Base-by-base conservation (phyloP, 1,140 invertebrate species). In the Pararge aegeria region DNA sequence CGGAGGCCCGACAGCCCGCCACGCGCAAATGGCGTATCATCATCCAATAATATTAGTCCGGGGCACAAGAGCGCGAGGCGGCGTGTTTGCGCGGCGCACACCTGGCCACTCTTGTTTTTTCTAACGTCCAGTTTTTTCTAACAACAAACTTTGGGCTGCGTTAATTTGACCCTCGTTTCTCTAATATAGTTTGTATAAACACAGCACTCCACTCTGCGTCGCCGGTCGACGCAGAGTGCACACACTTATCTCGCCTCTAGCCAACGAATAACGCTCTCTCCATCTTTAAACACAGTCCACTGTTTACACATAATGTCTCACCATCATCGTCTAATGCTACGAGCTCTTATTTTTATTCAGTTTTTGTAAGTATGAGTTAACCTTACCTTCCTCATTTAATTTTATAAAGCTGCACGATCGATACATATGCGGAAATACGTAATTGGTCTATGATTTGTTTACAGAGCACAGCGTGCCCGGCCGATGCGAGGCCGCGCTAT, bases 1-100 rank as follows among this genome's bases (percentile, higher is more conserved):
- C 54, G 63, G 66, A 67, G 62, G 24, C 24, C 68, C 64, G 55
- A 66, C 73, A 66, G 62, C 68, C 58, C 63, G 24, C 68, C 72
- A 72, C 70, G 67, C 68, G 65, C 74, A 74, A 79, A 74, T 78
- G 70, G 73, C 73, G 66, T 78, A 76, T 80, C 75, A 78, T 78
- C 75, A 70, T 76, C 65, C 71, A 76, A 80, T 78, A 76, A 80
- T 78, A 78, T 80, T 80, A 74, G 69, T 67, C 44, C 55, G 52
- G 48, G 34, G 49, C 42, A 50, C 30, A 34, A 34, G n/a, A 4
- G 53, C 27, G 53, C 19, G 62, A 34, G 55, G 50, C 3, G 24
- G 24, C 24, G 24, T 24, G 24, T 24, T 24, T 19, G 55, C 10
- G 55, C 49, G 46, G 53, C 61, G 65, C 72, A 70, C 75, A 78